These are phyloP conservation scores for Epinephelus malabaricus DNA, from an alignment of 2,797 vertebrate genomes.

Conservation along the genomic window DNA sequence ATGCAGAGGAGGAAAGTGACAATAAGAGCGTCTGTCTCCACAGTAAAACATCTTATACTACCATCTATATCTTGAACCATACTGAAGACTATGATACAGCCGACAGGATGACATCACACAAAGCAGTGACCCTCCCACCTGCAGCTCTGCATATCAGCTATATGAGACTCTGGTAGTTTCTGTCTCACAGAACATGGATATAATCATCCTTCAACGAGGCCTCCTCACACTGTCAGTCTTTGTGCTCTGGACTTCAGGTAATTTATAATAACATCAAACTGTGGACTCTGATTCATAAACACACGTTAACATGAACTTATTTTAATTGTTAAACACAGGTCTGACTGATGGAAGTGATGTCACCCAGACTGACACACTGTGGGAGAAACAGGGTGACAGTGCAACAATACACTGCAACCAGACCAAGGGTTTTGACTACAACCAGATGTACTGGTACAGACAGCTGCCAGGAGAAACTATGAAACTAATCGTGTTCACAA, in stretches of 20 bases:
- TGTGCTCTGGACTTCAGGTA: slow-evolving; percentile 30
- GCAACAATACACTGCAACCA: slow-evolving; percentile 23
- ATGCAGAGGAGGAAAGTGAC: too few species aligned
- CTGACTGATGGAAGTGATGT: slow-evolving; percentile 21
- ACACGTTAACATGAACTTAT: too few species aligned
- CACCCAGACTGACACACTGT: background rate
- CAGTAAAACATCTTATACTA: too few species aligned
- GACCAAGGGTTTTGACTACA: too few species aligned
- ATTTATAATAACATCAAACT: background rate
- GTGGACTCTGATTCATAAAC: too few species aligned
- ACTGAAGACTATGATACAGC: background rate
- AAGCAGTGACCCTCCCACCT: slow-evolving; percentile 1
- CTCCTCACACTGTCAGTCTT: background rate
- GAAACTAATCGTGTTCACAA: background rate
- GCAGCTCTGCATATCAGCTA: background rate
- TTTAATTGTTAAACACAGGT: slow-evolving; percentile 27
- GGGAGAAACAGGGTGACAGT: background rate
- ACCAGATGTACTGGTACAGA: slow-evolving; percentile 77
- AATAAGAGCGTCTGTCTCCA: too few species aligned
- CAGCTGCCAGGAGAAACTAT: slow-evolving; percentile 41
- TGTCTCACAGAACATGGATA: slow-evolving; percentile 4
- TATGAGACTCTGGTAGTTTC: background rate
- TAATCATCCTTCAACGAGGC: background rate
- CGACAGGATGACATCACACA: background rate
- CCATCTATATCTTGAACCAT: background rate